A percentile compares a stretch with the other conserved stretches of the same genome.
These are phyloP conservation scores for Mylabris phalerata DNA, from an alignment of 1,140 invertebrate species.

Conservation along the genomic window DNA sequence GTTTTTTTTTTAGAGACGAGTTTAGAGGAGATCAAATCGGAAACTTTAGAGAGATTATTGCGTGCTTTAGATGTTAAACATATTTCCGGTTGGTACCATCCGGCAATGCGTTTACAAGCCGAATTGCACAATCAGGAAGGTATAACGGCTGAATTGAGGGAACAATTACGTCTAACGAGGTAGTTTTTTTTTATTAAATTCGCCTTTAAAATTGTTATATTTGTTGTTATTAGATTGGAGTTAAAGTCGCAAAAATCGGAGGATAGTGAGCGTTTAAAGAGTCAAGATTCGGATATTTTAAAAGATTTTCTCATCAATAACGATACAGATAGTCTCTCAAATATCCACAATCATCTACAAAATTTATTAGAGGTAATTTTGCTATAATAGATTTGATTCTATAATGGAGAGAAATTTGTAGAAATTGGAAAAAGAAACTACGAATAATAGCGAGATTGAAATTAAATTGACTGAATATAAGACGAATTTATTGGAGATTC, in stretches of 20 bases:
- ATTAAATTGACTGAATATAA: conserved; percentile 12
- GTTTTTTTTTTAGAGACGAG: conserved; percentile 21
- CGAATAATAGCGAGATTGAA: conserved; percentile 1
- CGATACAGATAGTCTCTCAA: not conserved
- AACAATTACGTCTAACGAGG: conserved; percentile 38
- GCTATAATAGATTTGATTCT: not conserved
- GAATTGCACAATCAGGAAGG: conserved; percentile 57
- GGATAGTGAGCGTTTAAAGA: not conserved
- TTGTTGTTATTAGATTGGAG: conserved; percentile 22
- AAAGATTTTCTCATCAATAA: not conserved
- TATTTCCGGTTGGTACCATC: conserved; percentile 66
- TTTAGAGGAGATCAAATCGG: conserved; percentile 42
- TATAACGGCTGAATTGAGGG: conserved; percentile 49
- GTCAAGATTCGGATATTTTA: not conserved
- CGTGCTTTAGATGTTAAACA: conserved; percentile 61
- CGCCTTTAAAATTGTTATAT: not conserved
- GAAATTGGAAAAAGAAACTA: conserved; percentile 5
- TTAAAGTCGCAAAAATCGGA: conserved; percentile 8
- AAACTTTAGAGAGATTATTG: conserved; percentile 52
- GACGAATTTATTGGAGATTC: conserved; percentile 22
- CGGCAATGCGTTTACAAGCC: conserved; percentile 63
- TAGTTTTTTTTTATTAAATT: conserved; percentile 2
- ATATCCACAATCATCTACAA: conserved; percentile 3
- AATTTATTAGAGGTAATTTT: conserved; percentile 1
- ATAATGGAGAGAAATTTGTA: not conserved